Evolutionary conservation across 92 coral and sea anemone genomes (phyloP), one percentile per base, ranked within the genome.

Genomic region (Pocillopora grandis): DNA sequence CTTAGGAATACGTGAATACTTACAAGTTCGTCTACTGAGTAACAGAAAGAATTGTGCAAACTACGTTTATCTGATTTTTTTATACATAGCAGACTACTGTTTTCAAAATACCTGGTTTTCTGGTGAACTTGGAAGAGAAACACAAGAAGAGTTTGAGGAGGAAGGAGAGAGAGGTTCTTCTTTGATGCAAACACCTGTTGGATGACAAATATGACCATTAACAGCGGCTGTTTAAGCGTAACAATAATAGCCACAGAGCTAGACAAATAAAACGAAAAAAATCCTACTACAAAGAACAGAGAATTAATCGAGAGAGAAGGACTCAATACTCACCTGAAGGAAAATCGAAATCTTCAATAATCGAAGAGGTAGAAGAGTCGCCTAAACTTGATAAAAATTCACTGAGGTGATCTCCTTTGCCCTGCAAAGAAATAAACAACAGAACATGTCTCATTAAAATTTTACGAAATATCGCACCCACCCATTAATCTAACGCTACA

Each of bases 101-200:
- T 2, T 36, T 16, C 2, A 62, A 27, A 73, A 52, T 90, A 95
- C 99, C 99, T 97, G 98, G 18, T 94, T 92, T 76, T 92, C 98
- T 67, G 99, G 99, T 55, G 99, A 97, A 77, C 99, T 92, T 72
- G 99, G 99, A 6, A 93, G 98, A 12, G 99, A 97, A 12, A 82
- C 66, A 20, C 85, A 85, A 33, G 95, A 91, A 16, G 92, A 87
- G 73, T 78, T 91, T 57, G 98, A 94, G 31, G 90, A 88, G 66
- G 91, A 87, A n/a, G 98, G 98, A 3, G 98, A 94, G 13, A 88
- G 88, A 8, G 98, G 98, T 79, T 94, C 98, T 79, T 94, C 88
- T 67, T 94, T 94, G 23, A 94, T 77, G 49, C 85, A 87, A 58
- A 90, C 95, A 71, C 98, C 98, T 94, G 92, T 82, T 42, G 82